phyloP scores from a whole-genome alignment of 2,113 vertebrate genomes.

The Podilymbus podiceps region DNA sequence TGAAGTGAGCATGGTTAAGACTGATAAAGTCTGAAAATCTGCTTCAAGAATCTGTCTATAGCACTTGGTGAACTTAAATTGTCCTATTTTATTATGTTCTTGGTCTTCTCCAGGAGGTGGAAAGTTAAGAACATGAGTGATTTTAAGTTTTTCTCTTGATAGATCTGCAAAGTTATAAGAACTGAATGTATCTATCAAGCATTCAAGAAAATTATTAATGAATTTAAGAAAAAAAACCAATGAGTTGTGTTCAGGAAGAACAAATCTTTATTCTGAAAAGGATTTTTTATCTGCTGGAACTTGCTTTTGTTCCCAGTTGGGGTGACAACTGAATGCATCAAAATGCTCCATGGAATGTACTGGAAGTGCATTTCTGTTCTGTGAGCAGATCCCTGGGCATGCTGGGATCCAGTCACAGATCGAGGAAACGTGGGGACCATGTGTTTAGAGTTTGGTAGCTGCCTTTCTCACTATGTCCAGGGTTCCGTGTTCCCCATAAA shows the following conservation, averaged over 20 bases:
- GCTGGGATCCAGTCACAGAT: not conserved
- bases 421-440: rapidly evolving
- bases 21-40: not conserved
- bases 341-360: not conserved
- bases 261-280: not conserved
- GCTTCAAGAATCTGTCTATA: not conserved
- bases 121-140: not conserved
- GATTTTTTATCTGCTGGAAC: not conserved
- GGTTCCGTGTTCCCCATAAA: not conserved
- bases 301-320: not conserved
- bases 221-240: not conserved
- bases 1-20: not conserved
- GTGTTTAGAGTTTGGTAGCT: not conserved
- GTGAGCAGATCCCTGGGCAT: not conserved
- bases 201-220: not conserved
- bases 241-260: not conserved
- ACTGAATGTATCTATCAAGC: not conserved
- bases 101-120: not conserved
- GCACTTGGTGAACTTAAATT: not conserved
- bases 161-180: not conserved
- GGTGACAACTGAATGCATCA: not conserved
- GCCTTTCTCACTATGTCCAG: not conserved
- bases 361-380: not conserved
- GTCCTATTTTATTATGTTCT: not conserved
- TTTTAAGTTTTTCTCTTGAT: not conserved